phyloP scores from a whole-genome alignment of 2,888 invertebrate species.

The Saturnia japonica region DNA sequence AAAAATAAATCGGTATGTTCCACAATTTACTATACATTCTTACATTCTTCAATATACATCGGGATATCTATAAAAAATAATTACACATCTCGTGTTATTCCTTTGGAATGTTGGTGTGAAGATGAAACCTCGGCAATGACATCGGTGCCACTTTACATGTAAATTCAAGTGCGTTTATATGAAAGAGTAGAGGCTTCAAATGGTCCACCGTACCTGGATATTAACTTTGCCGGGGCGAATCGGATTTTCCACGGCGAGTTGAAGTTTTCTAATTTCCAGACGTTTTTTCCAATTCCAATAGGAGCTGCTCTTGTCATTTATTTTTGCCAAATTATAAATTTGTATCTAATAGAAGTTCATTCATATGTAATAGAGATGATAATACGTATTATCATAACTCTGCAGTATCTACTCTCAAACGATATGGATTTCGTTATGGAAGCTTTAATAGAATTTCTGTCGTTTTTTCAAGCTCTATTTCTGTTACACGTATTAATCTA shows the following conservation, averaged over 20 bases:
- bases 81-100: too few species aligned
- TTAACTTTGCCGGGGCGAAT: conserved; percentile 33
- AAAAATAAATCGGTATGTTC: background rate
- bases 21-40: background rate
- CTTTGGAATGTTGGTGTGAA: background rate
- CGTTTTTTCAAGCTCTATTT: too few species aligned
- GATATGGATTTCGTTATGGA: too few species aligned
- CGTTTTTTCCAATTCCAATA: background rate
- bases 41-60: background rate
- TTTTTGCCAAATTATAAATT: background rate
- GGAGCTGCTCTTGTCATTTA: background rate
- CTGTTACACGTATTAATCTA: too few species aligned
- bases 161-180: conserved; percentile 33
- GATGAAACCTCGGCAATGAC: background rate
- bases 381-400: too few species aligned
- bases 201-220: conserved; percentile 31
- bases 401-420: too few species aligned
- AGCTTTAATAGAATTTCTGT: too few species aligned
- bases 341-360: background rate
- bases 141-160: conserved; percentile 26
- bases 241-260: conserved; percentile 28
- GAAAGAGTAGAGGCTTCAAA: conserved; percentile 33
- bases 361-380: too few species aligned
- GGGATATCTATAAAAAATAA: background rate
- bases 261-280: conserved; percentile 35